These are phyloP conservation scores for Monochamus alternatus DNA, from an alignment of 2,888 invertebrate species.

Conservation along the genomic window DNA sequence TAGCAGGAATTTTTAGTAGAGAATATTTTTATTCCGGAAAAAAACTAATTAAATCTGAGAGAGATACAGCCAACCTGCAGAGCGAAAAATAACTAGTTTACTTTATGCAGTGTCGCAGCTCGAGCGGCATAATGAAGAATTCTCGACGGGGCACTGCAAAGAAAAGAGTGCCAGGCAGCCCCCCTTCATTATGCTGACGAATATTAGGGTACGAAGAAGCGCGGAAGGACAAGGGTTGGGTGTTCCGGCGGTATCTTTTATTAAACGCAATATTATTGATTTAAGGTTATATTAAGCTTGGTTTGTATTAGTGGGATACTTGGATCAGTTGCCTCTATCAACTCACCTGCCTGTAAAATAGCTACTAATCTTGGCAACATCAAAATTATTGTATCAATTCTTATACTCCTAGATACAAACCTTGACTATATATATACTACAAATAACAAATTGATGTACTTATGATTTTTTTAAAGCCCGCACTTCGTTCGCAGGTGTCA, in stretches of 20 bases:
- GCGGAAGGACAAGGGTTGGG: conserved; percentile 9
- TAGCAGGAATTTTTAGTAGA: conserved; percentile 41
- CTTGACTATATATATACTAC: no score
- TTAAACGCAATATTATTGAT: no score
- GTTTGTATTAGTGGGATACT: no score
- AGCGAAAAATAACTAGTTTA: conserved; percentile 54
- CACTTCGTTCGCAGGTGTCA: no score
- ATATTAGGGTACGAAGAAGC: conserved; percentile 7
- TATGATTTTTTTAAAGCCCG: no score
- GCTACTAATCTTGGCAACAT: no score
- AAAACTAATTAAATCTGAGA: conserved; percentile 53
- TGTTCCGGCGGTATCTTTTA: background rate
- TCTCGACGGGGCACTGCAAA: conserved; percentile 49
- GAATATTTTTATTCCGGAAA: conserved; percentile 40
- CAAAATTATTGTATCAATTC: no score
- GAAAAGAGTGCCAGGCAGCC: conserved; percentile 42
- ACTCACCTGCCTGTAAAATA: no score
- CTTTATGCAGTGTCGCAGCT: conserved; percentile 55
- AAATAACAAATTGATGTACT: no score
- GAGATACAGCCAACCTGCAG: conserved; percentile 45
- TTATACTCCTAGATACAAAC: no score
- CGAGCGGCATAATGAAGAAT: conserved; percentile 51
- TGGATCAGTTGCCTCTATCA: no score
- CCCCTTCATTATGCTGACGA: conserved; percentile 46
- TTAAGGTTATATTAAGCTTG: no score